These are phyloP conservation scores for Zaprionus camerounensis DNA, from an alignment of 1,140 invertebrate species.

Conservation along the genomic window DNA sequence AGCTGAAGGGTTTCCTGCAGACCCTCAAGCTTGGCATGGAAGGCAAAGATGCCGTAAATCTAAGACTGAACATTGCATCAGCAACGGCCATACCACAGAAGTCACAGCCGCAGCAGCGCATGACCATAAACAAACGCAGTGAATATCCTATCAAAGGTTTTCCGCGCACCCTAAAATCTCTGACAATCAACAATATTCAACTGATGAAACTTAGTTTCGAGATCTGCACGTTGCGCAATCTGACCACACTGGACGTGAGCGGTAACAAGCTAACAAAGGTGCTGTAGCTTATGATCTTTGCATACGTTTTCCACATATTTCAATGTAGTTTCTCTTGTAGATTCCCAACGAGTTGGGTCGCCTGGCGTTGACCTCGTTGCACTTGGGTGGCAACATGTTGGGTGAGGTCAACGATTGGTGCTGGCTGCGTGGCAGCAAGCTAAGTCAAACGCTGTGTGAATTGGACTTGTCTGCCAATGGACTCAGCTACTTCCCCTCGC, in stretches of 20 bases:
- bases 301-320: neutral
- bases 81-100: constrained; percentile 85
- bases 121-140: constrained; percentile 86
- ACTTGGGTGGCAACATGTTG: constrained; percentile 89
- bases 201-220: constrained; percentile 88
- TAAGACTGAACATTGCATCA: constrained; percentile 85
- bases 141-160: constrained; percentile 90
- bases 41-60: constrained; percentile 86
- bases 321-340: constrained; percentile 13
- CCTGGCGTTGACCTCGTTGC: constrained; percentile 88
- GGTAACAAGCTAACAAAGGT: constrained; percentile 89
- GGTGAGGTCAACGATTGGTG: constrained; percentile 87
- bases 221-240: constrained; percentile 87
- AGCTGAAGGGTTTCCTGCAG: constrained; percentile 89
- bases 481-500: constrained; percentile 65
- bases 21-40: constrained; percentile 87
- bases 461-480: constrained; percentile 77
- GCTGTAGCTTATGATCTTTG: neutral
- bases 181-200: constrained; percentile 86
- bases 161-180: constrained; percentile 85
- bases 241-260: constrained; percentile 90
- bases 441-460: constrained; percentile 65
- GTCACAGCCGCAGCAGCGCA: constrained; percentile 85
- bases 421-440: constrained; percentile 87
- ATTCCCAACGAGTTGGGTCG: constrained; percentile 90